Percentiles rank a stretch among this genome's conserved stretches.
These are phyloP conservation scores for Apodemus agrarius DNA, from an alignment of 2,797 vertebrate genomes.

Conservation along the genomic window DNA sequence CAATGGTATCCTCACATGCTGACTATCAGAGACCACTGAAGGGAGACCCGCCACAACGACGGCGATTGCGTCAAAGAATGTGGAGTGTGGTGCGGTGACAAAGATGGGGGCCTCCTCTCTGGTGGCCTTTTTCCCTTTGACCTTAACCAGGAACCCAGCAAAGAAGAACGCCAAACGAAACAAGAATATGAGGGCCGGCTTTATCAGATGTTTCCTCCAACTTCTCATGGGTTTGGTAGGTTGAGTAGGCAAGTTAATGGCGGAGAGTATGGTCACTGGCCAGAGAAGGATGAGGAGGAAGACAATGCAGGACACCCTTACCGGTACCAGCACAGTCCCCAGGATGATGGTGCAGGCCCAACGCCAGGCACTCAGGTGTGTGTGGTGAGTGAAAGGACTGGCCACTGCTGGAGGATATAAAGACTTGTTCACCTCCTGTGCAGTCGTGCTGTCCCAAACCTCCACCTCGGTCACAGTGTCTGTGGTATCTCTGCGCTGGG, in stretches of 20 bases:
- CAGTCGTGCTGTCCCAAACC: accelerated
- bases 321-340: constrained; percentile 91
- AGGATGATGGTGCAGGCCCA: constrained; percentile 84
- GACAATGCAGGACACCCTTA: constrained; percentile 86
- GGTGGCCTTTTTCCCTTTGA: constrained; percentile 89
- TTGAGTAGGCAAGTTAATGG: constrained; percentile 85
- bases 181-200: constrained; percentile 85
- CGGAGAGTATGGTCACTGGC: constrained; percentile 89
- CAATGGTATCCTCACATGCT: constrained; percentile 90
- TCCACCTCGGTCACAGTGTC: accelerated
- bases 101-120: constrained; percentile 91
- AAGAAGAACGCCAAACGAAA: constrained; percentile 89
- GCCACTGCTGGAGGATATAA: background rate
- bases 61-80: constrained; percentile 94
- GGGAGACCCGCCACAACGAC: constrained; percentile 91
- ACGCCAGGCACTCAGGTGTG: background rate
- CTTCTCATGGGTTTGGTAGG: constrained; percentile 87
- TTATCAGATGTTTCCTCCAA: constrained; percentile 90
- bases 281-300: constrained; percentile 91
- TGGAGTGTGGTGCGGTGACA: constrained; percentile 93
- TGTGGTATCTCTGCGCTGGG: background rate
- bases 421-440: background rate
- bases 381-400: constrained; percentile 30
- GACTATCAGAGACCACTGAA: constrained; percentile 91
- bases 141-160: constrained; percentile 92